A percentile compares a stretch with the other conserved stretches of the same genome.
Conservation (phyloP, 2,113 vertebrate genomes). For the Propithecus coquereli region DNA sequence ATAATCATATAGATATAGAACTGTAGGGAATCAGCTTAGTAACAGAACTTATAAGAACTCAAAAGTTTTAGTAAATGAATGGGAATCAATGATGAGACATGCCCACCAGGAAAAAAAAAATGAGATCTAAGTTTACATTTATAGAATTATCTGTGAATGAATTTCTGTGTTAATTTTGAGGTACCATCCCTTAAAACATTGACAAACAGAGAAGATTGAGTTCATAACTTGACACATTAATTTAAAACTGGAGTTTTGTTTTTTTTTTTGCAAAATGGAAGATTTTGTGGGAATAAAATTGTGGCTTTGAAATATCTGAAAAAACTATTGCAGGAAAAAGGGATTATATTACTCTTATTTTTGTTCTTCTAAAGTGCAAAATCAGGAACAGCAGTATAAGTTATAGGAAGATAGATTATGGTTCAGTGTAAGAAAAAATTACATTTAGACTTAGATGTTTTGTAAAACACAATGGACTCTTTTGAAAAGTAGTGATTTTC, state of each 20-base stretch:
- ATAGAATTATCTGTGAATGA: not conserved
- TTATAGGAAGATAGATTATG: not conserved
- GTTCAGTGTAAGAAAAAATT: not conserved
- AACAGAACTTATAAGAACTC: not conserved
- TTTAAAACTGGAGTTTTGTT: not conserved
- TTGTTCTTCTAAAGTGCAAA: not conserved
- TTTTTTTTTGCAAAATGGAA: not conserved
- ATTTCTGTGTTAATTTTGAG: not conserved
- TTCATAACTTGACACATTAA: not conserved
- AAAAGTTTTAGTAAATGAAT: not conserved
- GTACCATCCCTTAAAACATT: not conserved
- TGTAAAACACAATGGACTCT: not conserved
- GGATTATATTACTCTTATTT: not conserved
- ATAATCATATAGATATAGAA: not conserved
- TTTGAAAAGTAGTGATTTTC: slow-evolving; percentile 1
- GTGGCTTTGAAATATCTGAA: not conserved
- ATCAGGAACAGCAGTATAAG: not conserved
- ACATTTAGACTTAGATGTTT: not conserved
- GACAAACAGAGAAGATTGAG: not conserved
- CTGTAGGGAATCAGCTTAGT: not conserved
- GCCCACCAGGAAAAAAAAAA: not conserved
- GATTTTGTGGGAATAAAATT: not conserved
- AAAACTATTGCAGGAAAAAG: not conserved
- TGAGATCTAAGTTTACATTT: not conserved
- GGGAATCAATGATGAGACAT: not conserved